Base-by-base conservation (phyloP, 2,888 invertebrate species). In the Tenodera sinensis region DNA sequence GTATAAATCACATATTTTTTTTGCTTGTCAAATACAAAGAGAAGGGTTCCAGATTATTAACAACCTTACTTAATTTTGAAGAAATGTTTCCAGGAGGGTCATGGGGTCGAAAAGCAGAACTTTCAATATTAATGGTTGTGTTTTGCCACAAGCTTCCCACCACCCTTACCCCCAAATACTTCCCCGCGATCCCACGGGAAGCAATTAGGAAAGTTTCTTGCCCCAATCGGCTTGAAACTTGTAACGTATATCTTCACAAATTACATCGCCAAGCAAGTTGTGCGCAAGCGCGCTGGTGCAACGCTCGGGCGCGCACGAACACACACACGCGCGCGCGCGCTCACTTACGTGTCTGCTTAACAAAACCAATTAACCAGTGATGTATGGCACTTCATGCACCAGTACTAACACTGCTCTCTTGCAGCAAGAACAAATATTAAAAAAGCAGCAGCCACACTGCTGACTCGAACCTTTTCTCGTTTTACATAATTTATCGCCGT, bases 191-290 rank as follows among this genome's bases (percentile, higher is more conserved):
- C 47, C 83, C 83, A 83, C 28, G 89, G 89, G 89, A 89, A 89
- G 90, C 88, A 89, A 90, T 90, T 90, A 89, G 84, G 85, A 85
- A 90, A 90, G 85, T 90, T 90, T 90, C 89, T 90, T 89, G 84
- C 83, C 47, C 87, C 88, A 89, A 88, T 90, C 88, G 89, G 85
- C 88, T 89, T 88, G 88, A 88, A 89, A 90, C 88, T 89, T 90
- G 85, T 87, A 89, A 89, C 89, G 88, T 90, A 90, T 89, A 90
- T 90, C 90, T 89, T 89, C 84, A 88, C 84, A 84, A 88, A 88
- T 84, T 83, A 88, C 88, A 30, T 54, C 28, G 28, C 25, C 88
- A 34, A 83, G n/a, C 30, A 28, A 6, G 20, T 71, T 20, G 30
- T 20, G 28, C 28, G 30, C 81, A 47, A 20, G 30, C 15, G 54